A percentile compares a stretch with the other conserved stretches of the same genome.
Conservation (phyloP, 2,888 invertebrate species). For the Drosophila algonquin region DNA sequence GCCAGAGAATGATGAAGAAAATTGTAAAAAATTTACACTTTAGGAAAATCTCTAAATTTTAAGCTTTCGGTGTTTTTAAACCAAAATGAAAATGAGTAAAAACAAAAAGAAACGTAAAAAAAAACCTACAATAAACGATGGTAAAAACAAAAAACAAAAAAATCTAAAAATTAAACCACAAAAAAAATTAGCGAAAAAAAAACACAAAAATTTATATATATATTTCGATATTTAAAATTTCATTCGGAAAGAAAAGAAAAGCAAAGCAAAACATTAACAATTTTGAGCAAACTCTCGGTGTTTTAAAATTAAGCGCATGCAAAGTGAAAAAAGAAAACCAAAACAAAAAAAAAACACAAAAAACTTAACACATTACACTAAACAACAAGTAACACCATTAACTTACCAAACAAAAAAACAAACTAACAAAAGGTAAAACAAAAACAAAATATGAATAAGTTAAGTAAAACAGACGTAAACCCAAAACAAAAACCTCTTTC, state of each 20-base stretch:
- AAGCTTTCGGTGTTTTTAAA: conserved; percentile 84
- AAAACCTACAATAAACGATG: conserved; percentile 59
- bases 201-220: conserved; percentile 66
- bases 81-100: conserved; percentile 52
- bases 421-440: conserved; percentile 45
- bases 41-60: conserved; percentile 82
- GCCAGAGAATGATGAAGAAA: conserved; percentile 38
- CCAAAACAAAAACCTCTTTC: conserved; percentile 83
- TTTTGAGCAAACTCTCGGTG: conserved; percentile 81
- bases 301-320: conserved; percentile 79
- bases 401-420: conserved; percentile 40
- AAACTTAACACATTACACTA: conserved; percentile 57
- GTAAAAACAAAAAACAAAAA: conserved; percentile 49
- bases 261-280: conserved; percentile 54
- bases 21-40: conserved; percentile 77
- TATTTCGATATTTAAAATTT: conserved; percentile 77
- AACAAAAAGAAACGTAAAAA: conserved; percentile 48
- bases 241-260: conserved; percentile 66
- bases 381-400: conserved; percentile 66
- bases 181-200: conserved; percentile 72
- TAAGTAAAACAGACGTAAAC: conserved; percentile 69
- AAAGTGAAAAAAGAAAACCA: conserved; percentile 38
- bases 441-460: conserved; percentile 61
- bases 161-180: conserved; percentile 58
- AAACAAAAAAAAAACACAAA: conserved; percentile 62